Evolutionary conservation across 2,888 invertebrate species (phyloP), one percentile per base, ranked within the genome.

Genomic region (Drosophila mayaguana): DNA sequence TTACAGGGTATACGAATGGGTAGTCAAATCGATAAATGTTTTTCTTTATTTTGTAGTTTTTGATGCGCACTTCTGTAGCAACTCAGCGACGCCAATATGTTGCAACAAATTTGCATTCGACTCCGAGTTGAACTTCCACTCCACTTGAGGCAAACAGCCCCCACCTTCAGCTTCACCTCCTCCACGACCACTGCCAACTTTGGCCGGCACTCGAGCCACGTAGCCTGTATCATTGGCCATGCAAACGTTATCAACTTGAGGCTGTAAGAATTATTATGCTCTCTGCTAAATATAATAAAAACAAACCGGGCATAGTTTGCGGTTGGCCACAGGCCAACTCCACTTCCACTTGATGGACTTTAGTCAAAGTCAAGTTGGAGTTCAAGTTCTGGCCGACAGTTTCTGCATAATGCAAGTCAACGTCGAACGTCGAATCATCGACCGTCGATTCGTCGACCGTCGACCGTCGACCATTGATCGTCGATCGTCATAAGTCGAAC

Each of bases 221-320:
- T 46, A 53, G 54, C 59, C 77, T 81, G 70, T 73, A 77, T 71
- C 69, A 69, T 80, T 72, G 80, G 69, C 77, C 65, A 76, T 65
- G 76, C 42, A 73, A 86, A 81, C 81, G 83, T 83, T 87, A 84
- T 89, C 87, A 83, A 82, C 80, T 87, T 84, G 72, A 74, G 69
- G 69, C 65, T 38, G 66, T 63, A 69, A 89, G 92, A 92, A 90
- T 91, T 91, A 91, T 91, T 91, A 90, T 90, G 87, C 88, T 91
- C 78, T 85, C 86, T 80, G 84, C 84, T 85, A 85, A 89, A 88
- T 88, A 83, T 90, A 90, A 88, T 81, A 88, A 85, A 89, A 91
- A 87, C 81, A 89, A 84, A 87, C 88, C 89, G 80, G 63, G 72
- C 77, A 80, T 76, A 78, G 66, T 77, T 72, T 67, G 78, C 72